Evolutionary conservation across 2,888 invertebrate genomes (phyloP), one percentile per base, ranked within the genome.

Genomic region (Caenorhabditis auriculariae): DNA sequence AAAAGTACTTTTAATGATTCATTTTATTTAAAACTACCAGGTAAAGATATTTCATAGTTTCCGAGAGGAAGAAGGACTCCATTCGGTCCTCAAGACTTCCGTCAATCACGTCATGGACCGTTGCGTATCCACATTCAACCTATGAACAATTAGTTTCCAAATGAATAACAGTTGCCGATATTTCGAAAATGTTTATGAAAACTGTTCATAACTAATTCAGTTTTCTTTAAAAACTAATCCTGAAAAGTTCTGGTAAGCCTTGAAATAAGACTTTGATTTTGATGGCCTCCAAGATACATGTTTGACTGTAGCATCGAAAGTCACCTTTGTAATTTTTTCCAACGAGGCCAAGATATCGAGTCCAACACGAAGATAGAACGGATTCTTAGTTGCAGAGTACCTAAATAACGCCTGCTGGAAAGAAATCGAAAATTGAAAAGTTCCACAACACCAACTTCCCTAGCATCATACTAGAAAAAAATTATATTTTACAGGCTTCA

Each of bases 31-130:
- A 42, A 55, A 85, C 82, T 76, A 87, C 87, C 83, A 88, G 77
- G 76, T 86, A 87, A 44, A 88, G 82, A 80, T 88, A 88, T 83
- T 88, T 88, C 80, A 86, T 85, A 4, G 88, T 88, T 82, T 88
- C 88, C 65, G 87, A 86, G 6, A 88, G 82, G 77, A 88, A 88
- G 77, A 88, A 88, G 62, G 87, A 87, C 76, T 88, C 88, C 87
- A 88, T 88, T 51, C 88, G 80, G 56, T 80, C 80, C 79, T 88
- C 88, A 37, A 86, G 77, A 58, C 84, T 84, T 80, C 86, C 87
- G 58, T 86, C 87, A 23, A 83, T 76, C 7, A 88, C 87, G 82
- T 86, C 86, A 81, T 88, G 87, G 17, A 88, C 85, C 3, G 87
- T 88, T 12, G 87, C 87, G 81, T 86, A 88, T 1, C 88, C 88